Evolutionary conservation across 2,888 invertebrate species (phyloP), one percentile per base, ranked within the genome.

Genomic region (Therioaphis trifolii): DNA sequence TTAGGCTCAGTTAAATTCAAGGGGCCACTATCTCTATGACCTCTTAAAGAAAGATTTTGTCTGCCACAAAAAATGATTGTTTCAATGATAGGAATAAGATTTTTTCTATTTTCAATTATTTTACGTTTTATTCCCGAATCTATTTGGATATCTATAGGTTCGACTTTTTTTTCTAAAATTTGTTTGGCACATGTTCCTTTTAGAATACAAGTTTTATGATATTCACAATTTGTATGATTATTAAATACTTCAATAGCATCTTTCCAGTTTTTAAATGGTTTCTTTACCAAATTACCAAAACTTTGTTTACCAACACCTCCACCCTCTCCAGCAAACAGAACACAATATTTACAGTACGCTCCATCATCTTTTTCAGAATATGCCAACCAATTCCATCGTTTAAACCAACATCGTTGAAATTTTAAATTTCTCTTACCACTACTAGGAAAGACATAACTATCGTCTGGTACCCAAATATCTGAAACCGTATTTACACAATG

Each of bases 101-200:
- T 46, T 46, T 46, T 46, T 46, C 46, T 46, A 46, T 46, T 46
- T 46, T 46, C 46, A 46, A 46, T 46, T 46, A 14, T 46, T 2
- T 46, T 46, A 46, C 4, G 46, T 46, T 46, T 46, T 46, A 46
- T 46, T 46, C 46, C 46, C 11, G 46, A 46, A 46, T 46, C 46
- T 46, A 46, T 46, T 46, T 46, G 46, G 2, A 46, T 46, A 46
- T 46, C 11, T 63, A 63, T 35, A 63, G 35, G 9, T 18, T 63
- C 63, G n/a, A 35, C 29, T 29, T 63, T 63, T 63, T 61, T 63
- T 63, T 63, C 21, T 63, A 61, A 61, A 27, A 27, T 27, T 61
- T 61, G 61, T 61, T 61, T 61, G 61, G 61, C 61, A 61, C 15
- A 61, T 61, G 61, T 15, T 61, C 61, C 27, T 61, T 61, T 61